These are phyloP conservation scores for Eristalis pertinax DNA, from an alignment of 2,888 invertebrate species.

Conservation along the genomic window DNA sequence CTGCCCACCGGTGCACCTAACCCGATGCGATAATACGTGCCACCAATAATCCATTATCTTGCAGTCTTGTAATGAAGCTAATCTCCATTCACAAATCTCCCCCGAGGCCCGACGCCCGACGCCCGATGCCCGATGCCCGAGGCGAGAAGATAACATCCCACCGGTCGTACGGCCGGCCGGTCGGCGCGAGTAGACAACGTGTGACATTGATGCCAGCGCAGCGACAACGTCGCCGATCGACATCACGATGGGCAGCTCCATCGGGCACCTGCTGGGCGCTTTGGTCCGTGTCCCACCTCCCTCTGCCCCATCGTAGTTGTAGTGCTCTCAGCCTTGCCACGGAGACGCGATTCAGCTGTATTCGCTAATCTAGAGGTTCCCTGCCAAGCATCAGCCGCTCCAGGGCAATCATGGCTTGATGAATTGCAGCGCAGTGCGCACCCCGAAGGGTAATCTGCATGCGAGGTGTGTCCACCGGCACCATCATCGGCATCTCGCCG, in stretches of 20 bases:
- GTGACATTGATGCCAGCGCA: constrained; percentile 26
- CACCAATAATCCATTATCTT: constrained; percentile 70
- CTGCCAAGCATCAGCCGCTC: constrained; percentile 48
- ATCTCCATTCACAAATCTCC: constrained; percentile 68
- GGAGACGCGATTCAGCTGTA: background rate
- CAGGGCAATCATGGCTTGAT: constrained; percentile 63
- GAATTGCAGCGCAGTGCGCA: constrained; percentile 59
- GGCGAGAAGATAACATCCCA: constrained; percentile 28
- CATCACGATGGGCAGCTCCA: constrained; percentile 42
- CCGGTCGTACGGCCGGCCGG: constrained; percentile 23
- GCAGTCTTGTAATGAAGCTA: constrained; percentile 68
- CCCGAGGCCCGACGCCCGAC: constrained; percentile 2
- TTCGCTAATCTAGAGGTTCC: constrained; percentile 44
- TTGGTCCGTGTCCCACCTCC: constrained; percentile 34
- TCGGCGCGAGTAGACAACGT: constrained; percentile 6
- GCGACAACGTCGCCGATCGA: constrained; percentile 42
- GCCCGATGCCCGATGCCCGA: constrained; percentile 2
- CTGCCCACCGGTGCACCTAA: constrained; percentile 53
- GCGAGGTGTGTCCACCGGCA: constrained; percentile 66
- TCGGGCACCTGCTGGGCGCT: constrained; percentile 68
- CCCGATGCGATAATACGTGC: constrained; percentile 64
- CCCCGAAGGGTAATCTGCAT: constrained; percentile 66
- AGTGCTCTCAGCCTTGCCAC: background rate
- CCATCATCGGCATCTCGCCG: constrained; percentile 17
- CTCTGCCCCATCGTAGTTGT: background rate